Percentiles rank a stretch among this genome's conserved stretches.
Evolutionary conservation across 2,113 vertebrate genomes (phyloP).

Genomic region (Chrysemys picta): DNA sequence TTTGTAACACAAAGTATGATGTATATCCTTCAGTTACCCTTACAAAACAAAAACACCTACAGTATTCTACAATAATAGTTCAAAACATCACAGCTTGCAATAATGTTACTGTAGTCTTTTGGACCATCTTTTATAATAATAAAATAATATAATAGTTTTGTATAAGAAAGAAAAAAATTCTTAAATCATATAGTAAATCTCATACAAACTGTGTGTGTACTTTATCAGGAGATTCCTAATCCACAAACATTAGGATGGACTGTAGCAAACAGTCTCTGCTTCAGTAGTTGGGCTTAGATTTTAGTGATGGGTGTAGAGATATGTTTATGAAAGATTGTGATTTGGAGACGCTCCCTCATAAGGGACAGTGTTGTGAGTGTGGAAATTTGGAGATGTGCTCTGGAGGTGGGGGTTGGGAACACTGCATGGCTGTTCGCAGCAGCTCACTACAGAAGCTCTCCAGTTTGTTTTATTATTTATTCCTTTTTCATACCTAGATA

Average conservation of each 20-base stretch:
- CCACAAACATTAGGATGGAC: background rate
- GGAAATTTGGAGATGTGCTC: no score
- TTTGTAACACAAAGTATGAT: background rate
- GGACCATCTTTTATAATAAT: background rate
- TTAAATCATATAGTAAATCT: background rate
- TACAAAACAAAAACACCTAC: background rate
- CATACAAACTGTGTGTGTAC: background rate
- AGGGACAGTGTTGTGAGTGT: no score
- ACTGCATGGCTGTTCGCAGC: no score
- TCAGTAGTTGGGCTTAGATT: background rate
- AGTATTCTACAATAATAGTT: background rate
- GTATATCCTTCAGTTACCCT: background rate
- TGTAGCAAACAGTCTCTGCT: background rate
- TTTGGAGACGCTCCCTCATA: no score
- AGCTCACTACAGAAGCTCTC: no score
- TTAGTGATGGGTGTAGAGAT: background rate
- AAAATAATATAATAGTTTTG: background rate
- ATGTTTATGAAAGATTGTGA: no score
- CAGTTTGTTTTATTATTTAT: no score
- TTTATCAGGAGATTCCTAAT: background rate
- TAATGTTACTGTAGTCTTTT: background rate
- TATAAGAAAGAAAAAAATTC: background rate
- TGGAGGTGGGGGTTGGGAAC: no score
- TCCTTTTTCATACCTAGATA: background rate
- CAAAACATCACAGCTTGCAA: background rate